These are phyloP conservation scores for Indicator indicator DNA, from an alignment of 2,113 vertebrate species.

Conservation along the genomic window DNA sequence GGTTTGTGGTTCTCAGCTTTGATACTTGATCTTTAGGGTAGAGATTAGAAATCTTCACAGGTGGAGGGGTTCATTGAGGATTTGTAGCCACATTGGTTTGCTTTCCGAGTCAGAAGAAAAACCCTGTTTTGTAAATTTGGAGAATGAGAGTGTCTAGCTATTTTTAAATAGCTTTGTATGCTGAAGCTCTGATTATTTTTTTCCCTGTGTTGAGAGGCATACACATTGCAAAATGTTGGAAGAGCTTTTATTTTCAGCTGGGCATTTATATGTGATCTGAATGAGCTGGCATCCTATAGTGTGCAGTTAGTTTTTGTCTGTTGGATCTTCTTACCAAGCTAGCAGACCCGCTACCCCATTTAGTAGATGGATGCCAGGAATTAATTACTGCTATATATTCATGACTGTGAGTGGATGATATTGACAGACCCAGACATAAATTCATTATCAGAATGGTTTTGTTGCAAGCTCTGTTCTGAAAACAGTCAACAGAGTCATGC, in stretches of 20 bases:
- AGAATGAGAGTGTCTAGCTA: not conserved
- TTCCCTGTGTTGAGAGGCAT: not conserved
- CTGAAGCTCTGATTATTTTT: not conserved
- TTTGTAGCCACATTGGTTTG: not conserved
- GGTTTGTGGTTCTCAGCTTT: not conserved
- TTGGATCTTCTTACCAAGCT: not conserved
- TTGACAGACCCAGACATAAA: not conserved
- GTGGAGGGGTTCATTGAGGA: not conserved
- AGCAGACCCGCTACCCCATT: not conserved
- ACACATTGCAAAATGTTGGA: not conserved
- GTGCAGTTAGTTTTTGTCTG: not conserved
- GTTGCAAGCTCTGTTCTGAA: not conserved
- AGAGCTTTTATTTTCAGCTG: not conserved
- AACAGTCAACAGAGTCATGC: no score
- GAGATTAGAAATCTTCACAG: not conserved
- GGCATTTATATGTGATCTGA: not conserved
- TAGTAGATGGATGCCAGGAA: not conserved
- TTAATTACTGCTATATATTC: not conserved
- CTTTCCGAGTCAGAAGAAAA: not conserved
- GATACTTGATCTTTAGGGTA: not conserved
- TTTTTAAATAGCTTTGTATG: not conserved
- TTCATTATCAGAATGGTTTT: not conserved
- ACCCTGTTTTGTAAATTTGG: fast-evolving
- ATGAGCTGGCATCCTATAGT: not conserved
- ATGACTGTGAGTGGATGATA: fast-evolving